phyloP scores from a whole-genome alignment of 2,113 vertebrate genomes.

The Gorsachius goisagi region DNA sequence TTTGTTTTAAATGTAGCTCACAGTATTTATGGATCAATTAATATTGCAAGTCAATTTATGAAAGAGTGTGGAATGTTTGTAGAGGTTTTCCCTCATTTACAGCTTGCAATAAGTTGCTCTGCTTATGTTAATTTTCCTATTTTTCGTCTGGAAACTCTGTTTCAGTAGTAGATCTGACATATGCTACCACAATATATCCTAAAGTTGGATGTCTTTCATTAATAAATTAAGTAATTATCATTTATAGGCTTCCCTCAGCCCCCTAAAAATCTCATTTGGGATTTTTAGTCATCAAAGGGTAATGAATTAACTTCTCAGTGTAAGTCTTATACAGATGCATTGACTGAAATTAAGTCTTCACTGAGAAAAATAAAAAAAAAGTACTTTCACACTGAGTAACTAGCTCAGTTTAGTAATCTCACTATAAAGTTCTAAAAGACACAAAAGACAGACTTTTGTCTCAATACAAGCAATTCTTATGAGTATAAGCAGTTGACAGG shows the following conservation, averaged over 20 bases:
- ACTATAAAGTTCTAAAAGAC: not conserved
- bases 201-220: not conserved
- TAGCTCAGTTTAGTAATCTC: not conserved
- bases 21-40: not conserved
- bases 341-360: not conserved
- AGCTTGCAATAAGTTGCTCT: not conserved
- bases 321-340: not conserved
- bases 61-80: not conserved
- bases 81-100: not conserved
- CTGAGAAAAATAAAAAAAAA: not conserved
- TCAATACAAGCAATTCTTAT: not conserved
- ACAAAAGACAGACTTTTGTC: not conserved
- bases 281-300: not conserved
- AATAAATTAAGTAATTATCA: not conserved
- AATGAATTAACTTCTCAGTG: not conserved
- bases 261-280: not conserved
- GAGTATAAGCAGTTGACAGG: not conserved
- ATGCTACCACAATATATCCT: not conserved
- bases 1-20: not conserved
- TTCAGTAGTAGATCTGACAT: not conserved
- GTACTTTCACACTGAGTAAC: not conserved
- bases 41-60: not conserved
- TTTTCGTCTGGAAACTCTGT: not conserved
- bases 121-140: not conserved
- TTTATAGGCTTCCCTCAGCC: not conserved